These are phyloP conservation scores for Theristicus caerulescens DNA, from an alignment of 2,113 vertebrate species.

Conservation along the genomic window DNA sequence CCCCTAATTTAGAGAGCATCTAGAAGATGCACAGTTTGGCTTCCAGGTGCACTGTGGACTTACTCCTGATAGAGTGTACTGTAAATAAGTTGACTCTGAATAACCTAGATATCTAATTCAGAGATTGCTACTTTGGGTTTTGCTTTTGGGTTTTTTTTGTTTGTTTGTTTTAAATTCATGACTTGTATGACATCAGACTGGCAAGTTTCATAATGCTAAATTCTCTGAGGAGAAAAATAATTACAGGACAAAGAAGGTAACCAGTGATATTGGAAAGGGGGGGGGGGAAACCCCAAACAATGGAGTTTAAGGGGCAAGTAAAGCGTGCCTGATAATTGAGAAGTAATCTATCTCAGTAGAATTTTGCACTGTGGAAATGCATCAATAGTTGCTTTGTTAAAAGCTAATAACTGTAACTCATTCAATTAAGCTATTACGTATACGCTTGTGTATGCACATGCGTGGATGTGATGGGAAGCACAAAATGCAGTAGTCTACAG, in stretches of 20 bases:
- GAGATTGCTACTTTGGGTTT: background rate
- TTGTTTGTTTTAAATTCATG: background rate
- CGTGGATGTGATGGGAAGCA: background rate
- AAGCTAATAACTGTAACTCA: background rate
- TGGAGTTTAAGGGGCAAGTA: background rate
- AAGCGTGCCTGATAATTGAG: background rate
- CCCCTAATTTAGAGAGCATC: background rate
- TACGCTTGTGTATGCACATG: accelerated
- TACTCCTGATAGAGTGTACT: background rate
- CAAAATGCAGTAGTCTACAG: background rate
- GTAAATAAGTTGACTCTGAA: background rate
- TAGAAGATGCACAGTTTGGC: background rate
- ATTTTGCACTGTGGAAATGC: background rate
- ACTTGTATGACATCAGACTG: background rate
- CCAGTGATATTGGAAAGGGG: background rate
- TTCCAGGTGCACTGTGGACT: background rate
- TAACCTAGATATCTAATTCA: background rate
- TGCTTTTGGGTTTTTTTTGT: too few species aligned
- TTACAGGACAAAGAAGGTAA: background rate
- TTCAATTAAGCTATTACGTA: background rate
- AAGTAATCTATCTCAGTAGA: background rate
- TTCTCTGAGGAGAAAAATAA: background rate
- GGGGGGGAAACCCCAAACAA: background rate
- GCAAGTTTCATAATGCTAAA: background rate
- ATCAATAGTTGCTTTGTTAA: background rate